Percentiles rank a stretch among this genome's conserved stretches.
phyloP scores from a whole-genome alignment of 1,140 invertebrate species.

The Drosophila elegans region DNA sequence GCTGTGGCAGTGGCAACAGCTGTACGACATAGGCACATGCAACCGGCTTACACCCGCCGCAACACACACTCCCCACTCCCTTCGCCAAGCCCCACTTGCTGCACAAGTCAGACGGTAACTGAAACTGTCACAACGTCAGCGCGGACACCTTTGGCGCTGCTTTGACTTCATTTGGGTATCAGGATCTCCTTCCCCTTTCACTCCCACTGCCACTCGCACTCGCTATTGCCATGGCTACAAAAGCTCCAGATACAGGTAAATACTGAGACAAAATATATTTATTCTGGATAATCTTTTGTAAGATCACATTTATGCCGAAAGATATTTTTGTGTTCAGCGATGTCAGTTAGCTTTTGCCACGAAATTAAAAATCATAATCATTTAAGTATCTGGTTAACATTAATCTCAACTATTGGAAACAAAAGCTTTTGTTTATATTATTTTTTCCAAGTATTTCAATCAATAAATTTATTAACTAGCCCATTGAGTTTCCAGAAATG shows the following conservation, averaged over 20 bases:
- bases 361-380: too few relatives aligned
- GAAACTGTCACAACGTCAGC: constrained; percentile 75
- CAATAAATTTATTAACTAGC: too few relatives aligned
- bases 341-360: too few relatives aligned
- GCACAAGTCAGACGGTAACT: constrained; percentile 37
- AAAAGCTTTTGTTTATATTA: too few relatives aligned
- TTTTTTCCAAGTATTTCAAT: too few relatives aligned
- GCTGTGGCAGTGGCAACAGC: constrained; percentile 64
- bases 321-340: too few relatives aligned
- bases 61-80: constrained; percentile 5
- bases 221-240: constrained; percentile 53
- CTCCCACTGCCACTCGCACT: constrained; percentile 1
- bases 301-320: too few relatives aligned
- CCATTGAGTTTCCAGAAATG: too few relatives aligned
- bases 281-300: too few relatives aligned
- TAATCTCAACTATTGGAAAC: too few relatives aligned
- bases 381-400: too few relatives aligned
- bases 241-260: constrained; percentile 21
- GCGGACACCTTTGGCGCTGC: constrained; percentile 67
- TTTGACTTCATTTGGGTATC: constrained; percentile 73
- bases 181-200: constrained; percentile 26
- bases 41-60: constrained; percentile 61
- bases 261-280: constrained; percentile 15
- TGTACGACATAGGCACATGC: constrained; percentile 57
- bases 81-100: too few relatives aligned